Conservation (phyloP, 2,888 invertebrate species). For the Leptinotarsa haldemani region DNA sequence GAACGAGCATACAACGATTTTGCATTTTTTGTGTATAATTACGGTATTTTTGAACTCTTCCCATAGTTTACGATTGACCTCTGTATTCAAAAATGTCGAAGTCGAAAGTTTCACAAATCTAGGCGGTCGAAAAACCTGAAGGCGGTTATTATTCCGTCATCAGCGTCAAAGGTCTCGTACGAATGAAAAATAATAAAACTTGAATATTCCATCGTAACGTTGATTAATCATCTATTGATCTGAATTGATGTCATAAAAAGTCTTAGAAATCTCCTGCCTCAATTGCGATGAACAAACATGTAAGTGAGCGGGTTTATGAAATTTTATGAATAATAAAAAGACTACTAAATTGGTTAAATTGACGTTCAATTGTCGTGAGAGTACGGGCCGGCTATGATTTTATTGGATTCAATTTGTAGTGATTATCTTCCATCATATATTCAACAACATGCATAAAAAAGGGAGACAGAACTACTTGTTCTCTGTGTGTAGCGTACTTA, state of each 20-base stretch:
- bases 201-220: constrained; percentile 17
- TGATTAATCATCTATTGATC: constrained; percentile 27
- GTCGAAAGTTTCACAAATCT: constrained; percentile 1
- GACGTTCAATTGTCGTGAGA: constrained; percentile 67
- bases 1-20: too few species aligned
- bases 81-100: neutral
- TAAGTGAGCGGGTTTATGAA: constrained; percentile 59
- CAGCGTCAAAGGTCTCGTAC: constrained; percentile 20
- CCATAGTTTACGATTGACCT: neutral
- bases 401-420: constrained; percentile 65
- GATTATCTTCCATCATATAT: constrained; percentile 57
- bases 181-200: constrained; percentile 14
- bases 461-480: constrained; percentile 49
- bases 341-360: constrained; percentile 65
- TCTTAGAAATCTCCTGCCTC: constrained; percentile 26
- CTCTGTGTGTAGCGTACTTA: constrained; percentile 45
- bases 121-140: neutral
- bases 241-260: constrained; percentile 23
- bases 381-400: constrained; percentile 58
- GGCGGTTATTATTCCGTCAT: constrained; percentile 10
- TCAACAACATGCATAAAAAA: constrained; percentile 52
- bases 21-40: neutral
- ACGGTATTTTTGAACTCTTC: neutral
- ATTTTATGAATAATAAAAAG: constrained; percentile 68
- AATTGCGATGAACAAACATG: constrained; percentile 44